Percentiles rank a stretch among this genome's conserved stretches.
These are phyloP conservation scores for Eutrigla gurnardus DNA, from an alignment of 2,797 vertebrate species.

Conservation along the genomic window DNA sequence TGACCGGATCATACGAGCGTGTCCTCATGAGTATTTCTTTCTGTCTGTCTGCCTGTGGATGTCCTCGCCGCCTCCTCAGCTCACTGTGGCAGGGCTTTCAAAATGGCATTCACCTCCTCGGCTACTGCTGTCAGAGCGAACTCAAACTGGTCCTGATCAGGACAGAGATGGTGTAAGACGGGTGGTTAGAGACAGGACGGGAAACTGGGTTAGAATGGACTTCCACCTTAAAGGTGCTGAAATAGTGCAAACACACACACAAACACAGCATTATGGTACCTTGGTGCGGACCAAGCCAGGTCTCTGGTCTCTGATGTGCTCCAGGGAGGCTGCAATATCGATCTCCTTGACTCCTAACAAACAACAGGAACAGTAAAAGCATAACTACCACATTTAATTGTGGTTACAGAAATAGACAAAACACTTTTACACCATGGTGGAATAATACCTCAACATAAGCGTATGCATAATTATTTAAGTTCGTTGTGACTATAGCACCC, in stretches of 20 bases:
- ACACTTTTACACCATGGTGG: not conserved
- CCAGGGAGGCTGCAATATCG: slow-evolving; percentile 95
- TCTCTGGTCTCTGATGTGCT: slow-evolving; percentile 96
- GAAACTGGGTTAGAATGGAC: not conserved
- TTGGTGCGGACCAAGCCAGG: slow-evolving; percentile 94
- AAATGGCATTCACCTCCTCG: slow-evolving; percentile 97
- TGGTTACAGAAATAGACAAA: no score
- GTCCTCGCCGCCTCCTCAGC: slow-evolving; percentile 42
- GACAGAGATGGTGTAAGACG: not conserved
- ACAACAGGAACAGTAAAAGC: slow-evolving; percentile 21
- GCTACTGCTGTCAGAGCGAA: slow-evolving; percentile 96
- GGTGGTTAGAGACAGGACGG: not conserved
- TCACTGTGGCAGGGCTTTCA: slow-evolving; percentile 97
- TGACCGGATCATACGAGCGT: slow-evolving; percentile 25
- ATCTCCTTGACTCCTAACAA: slow-evolving; percentile 95
- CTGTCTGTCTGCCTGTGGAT: slow-evolving; percentile 28
- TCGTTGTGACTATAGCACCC: slow-evolving; percentile 2
- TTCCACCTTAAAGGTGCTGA: not conserved
- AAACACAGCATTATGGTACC: slow-evolving; percentile 77
- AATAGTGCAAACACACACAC: not conserved
- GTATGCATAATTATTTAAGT: not conserved
- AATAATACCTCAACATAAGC: slow-evolving; percentile 16
- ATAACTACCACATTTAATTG: not conserved
- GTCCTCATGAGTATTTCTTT: slow-evolving; percentile 22
- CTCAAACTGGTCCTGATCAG: slow-evolving; percentile 95